Base-by-base conservation (phyloP, 2,797 vertebrate genomes). In the Centropyge bicolor region DNA sequence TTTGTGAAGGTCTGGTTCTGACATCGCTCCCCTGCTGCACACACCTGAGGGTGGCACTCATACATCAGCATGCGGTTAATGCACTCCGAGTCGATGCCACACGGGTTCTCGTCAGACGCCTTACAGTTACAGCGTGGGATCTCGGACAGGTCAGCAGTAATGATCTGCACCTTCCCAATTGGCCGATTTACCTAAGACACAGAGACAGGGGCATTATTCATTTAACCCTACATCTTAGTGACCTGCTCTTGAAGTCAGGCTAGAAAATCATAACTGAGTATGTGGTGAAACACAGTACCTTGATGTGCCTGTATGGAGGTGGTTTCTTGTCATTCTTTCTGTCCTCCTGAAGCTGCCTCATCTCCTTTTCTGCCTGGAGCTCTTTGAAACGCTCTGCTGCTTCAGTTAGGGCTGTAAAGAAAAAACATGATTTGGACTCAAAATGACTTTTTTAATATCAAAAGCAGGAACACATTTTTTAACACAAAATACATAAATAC, bases 11-110 rank as follows among this genome's bases (percentile, higher is more conserved):
- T 95, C 89, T 99, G 98, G 94, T 99, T 99, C 81, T 98, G 98
- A 91, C 98, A 99, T 60, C 95, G 93, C 20, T 96, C 97, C 0
- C 97, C 97, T 0, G 98, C 97, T 0, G 95, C 96, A 35, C 98
- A 99, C 76, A 99, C 98, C 74, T 98, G 88, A 27, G 98, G 97
- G 80, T 99, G 97, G 94, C 98, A 99, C 89, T 99, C 98, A 5
- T 99, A 99, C 69, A 99, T 93, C 88, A 99, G 89, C 98, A 99
- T 99, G 81, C 98, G 98, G 77, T 99, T 99, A 87, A 99, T 98
- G 93, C 98, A 99, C 91, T 99, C 98, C 0, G 98, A 99, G 91
- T 99, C 98, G 10, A 97, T 91, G 66, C 98, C 96, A 0, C 98
- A 99, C 0, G 98, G 98, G 89, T 95, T 97, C 88, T 99, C 98